These are phyloP conservation scores for Tipula vernalis DNA, from an alignment of 2,888 invertebrate species.

Conservation along the genomic window DNA sequence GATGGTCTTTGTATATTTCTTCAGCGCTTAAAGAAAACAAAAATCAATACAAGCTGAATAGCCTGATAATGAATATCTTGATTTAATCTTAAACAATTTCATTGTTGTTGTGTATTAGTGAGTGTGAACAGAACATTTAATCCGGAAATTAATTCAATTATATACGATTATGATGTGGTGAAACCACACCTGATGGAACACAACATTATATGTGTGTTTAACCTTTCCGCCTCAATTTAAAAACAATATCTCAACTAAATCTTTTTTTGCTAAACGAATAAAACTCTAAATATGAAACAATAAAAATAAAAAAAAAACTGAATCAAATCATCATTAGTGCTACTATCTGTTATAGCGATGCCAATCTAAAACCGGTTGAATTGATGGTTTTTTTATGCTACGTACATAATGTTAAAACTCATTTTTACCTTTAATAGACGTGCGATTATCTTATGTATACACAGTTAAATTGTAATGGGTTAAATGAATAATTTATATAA, in stretches of 20 bases:
- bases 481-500: not conserved
- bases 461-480: not conserved
- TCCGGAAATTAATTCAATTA: not conserved
- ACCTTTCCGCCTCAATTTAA: not conserved
- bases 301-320: not conserved
- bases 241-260: not conserved
- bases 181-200: no score
- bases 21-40: not conserved
- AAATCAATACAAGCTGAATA: not conserved
- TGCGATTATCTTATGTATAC: not conserved
- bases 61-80: not conserved
- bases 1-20: not conserved
- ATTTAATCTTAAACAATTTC: not conserved
- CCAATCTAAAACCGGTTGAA: not conserved
- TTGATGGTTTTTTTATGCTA: not conserved
- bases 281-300: not conserved
- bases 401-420: not conserved
- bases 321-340: not conserved
- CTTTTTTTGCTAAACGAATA: not conserved
- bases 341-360: not conserved
- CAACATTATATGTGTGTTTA: not conserved
- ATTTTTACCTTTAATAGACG: not conserved
- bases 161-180: not conserved
- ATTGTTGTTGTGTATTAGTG: not conserved
- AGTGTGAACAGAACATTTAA: not conserved